phyloP scores from a whole-genome alignment of 2,888 invertebrate genomes.

The Tetanocera ferruginea region DNA sequence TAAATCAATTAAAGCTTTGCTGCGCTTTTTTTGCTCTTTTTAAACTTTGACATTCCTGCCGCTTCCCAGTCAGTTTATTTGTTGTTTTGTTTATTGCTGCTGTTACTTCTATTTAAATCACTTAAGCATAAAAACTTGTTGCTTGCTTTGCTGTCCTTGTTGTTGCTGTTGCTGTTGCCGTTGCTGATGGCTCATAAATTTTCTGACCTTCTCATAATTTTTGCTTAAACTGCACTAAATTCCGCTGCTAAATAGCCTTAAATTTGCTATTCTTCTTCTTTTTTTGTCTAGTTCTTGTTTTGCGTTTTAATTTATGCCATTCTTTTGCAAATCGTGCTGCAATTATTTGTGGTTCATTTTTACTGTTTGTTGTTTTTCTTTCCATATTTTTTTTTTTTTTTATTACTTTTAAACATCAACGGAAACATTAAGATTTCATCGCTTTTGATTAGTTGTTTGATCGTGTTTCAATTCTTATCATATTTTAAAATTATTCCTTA shows the following conservation, averaged over 20 bases:
- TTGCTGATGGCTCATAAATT: background rate
- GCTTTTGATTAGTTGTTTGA: slow-evolving; percentile 2
- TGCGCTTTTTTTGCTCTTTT: background rate
- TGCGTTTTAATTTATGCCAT: slow-evolving; percentile 5
- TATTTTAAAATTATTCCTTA: too few relatives aligned
- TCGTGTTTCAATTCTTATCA: slow-evolving; percentile 3
- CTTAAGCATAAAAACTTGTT: background rate
- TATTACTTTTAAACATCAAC: background rate
- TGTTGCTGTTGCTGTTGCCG: background rate
- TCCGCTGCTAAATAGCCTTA: slow-evolving; percentile 9
- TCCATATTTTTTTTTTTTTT: background rate
- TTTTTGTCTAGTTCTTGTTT: too few relatives aligned
- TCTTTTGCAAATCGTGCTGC: slow-evolving; percentile 7
- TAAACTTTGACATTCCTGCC: slow-evolving; percentile 22
- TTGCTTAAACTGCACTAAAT: slow-evolving; percentile 28
- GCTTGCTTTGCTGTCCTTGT: background rate
- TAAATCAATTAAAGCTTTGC: slow-evolving; percentile 22
- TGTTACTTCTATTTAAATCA: slow-evolving; percentile 12
- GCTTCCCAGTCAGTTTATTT: slow-evolving; percentile 5
- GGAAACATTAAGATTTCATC: slow-evolving; percentile 19
- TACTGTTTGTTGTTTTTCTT: background rate
- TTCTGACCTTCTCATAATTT: slow-evolving; percentile 16
- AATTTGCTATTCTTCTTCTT: background rate
- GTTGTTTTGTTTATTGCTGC: background rate
- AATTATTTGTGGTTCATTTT: slow-evolving; percentile 7